Base-by-base conservation (phyloP, 2,113 vertebrate genomes). In the Leptobrachium ailaonicum region DNA sequence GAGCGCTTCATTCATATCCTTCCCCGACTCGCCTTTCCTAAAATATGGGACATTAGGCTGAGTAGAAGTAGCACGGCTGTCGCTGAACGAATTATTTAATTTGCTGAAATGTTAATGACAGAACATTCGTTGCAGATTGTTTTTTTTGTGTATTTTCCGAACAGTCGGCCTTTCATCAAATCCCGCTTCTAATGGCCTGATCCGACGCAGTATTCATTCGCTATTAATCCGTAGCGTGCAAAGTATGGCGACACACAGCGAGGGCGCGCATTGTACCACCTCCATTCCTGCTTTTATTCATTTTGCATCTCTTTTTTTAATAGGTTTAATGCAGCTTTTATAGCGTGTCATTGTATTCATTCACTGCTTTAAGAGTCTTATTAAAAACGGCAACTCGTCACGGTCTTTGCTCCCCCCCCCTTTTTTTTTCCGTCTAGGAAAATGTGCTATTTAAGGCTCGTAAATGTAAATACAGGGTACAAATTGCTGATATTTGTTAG, bases 191-290 rank as follows among this genome's bases (percentile, higher is more conserved):
- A 42, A 32, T 42, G 44, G 32, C 72, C n/a, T 63, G 72, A 45
- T 74, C 56, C 60, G 63, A 42, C 58, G 58, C 71, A 73, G 63
- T 63, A 63, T 74, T 58, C 58, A 63, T 63, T 74, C 44, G 56
- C 41, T 73, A 73, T 73, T 73, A 56, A 12, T 9, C 71, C 54
- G 6, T 12, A 58, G 58, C 54, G 58, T 42, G 6, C 2, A 14
- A 14, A 32, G 54, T 60, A 60, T 44, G 20, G 56, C 13, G 13
- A 60, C 13, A 60, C 56, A 60, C 56, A 60, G 56, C 56, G 13
- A 4, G 56, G 3, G 10, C 13, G 4, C 13, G 56, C 11, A 60
- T 3, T 14, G 3, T 60, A 12, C 56, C 4, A 60, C 8, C 8
- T 4, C 47, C 47, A 50, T 50, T 50, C 47, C 20, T 32, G 47